phyloP scores from a whole-genome alignment of 2,888 invertebrate genomes.

The Acanthoscelides obtectus region DNA sequence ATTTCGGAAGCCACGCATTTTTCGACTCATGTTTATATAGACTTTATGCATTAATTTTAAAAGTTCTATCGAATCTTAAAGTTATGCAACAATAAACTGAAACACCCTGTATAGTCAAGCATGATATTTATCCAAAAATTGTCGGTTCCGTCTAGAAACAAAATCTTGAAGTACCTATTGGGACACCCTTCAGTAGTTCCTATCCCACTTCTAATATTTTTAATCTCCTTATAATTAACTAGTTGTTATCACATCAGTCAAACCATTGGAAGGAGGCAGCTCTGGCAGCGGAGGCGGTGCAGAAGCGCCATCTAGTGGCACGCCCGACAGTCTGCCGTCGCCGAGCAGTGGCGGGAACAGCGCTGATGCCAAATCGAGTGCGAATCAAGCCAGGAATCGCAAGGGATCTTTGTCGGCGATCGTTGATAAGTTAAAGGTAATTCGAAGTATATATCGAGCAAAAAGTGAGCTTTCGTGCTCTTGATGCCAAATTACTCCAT shows the following conservation, averaged over 20 bases:
- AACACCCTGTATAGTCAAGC: no score
- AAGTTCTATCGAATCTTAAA: no score
- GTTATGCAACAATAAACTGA: no score
- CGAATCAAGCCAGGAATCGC: conserved; percentile 61
- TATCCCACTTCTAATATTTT: background rate
- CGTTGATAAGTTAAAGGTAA: conserved; percentile 72
- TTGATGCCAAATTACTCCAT: background rate
- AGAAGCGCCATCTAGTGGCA: background rate
- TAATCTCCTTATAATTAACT: background rate
- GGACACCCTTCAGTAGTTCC: conserved; percentile 6
- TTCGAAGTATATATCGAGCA: no score
- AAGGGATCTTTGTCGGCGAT: conserved; percentile 79
- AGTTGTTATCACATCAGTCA: conserved; percentile 42
- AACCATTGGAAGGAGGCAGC: conserved; percentile 57
- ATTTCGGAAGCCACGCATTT: no score
- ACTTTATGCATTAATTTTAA: no score
- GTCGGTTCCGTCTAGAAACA: no score
- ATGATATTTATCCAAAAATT: no score
- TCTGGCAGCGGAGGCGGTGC: conserved; percentile 12
- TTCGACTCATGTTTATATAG: no score
- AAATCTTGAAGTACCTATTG: no score
- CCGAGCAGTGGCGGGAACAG: conserved; percentile 54
- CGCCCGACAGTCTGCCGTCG: conserved; percentile 46
- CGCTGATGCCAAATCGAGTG: conserved; percentile 55
- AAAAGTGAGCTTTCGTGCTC: background rate